phyloP scores from a whole-genome alignment of 2,888 invertebrate genomes.

The Apocheima hispidaria region DNA sequence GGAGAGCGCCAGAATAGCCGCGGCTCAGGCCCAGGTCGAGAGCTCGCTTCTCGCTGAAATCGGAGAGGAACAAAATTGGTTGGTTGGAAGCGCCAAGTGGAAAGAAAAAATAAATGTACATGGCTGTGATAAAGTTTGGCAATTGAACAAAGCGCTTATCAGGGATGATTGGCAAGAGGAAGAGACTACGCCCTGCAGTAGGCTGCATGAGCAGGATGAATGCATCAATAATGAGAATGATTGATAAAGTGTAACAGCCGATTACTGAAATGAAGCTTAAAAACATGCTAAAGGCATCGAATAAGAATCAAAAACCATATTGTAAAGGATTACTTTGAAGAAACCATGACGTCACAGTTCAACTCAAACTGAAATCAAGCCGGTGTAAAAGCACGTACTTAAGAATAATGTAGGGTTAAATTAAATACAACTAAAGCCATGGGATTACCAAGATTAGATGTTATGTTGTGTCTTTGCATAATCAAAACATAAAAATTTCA shows the following conservation, averaged over 20 bases:
- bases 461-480: conserved; percentile 30
- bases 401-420: conserved; percentile 12
- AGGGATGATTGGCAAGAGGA: too few species aligned
- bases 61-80: not conserved
- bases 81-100: too few species aligned
- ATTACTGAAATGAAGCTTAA: too few species aligned
- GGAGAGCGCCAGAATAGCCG: conserved; percentile 95
- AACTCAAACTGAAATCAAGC: conserved; percentile 6
- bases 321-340: conserved; percentile 10
- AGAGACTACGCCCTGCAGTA: too few species aligned
- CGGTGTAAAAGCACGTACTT: conserved; percentile 13
- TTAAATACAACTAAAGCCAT: conserved; percentile 24
- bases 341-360: not conserved
- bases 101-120: not conserved
- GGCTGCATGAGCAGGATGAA: too few species aligned
- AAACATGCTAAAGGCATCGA: too few species aligned
- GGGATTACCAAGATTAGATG: conserved; percentile 26
- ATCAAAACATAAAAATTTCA: conserved; percentile 33
- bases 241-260: too few species aligned
- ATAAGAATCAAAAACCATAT: conserved; percentile 1
- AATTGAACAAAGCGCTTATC: too few species aligned
- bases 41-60: conserved; percentile 92
- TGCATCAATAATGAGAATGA: too few species aligned
- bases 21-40: conserved; percentile 95
- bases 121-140: too few species aligned